Base-by-base conservation (phyloP, 2,797 vertebrate genomes). In the Neosilurus hyrtlii region DNA sequence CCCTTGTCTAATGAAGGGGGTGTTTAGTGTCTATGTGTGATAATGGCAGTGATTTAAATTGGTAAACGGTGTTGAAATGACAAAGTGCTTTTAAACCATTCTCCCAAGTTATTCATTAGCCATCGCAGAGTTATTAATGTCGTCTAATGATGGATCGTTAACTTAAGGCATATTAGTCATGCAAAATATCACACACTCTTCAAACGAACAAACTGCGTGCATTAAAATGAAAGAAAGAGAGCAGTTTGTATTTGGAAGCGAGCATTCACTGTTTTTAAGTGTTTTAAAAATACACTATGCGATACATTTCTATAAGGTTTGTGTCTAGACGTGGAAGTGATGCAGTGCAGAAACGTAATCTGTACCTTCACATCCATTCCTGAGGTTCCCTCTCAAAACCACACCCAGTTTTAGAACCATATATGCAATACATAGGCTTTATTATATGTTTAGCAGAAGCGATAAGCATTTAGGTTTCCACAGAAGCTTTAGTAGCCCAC, bases 371-470 rank as follows among this genome's bases (percentile, higher is more conserved):
- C 72, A 68, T 85, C 83, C 26, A 22, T 81, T 73, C 74, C 49
- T 56, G 56, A 79, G 67, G 22, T 81, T 80, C 9, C 59, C 65
- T 54, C 15, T 43, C 43, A 43, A n/a, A 12, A 80, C 30, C 30
- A 59, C 82, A 79, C 66, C 73, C 84, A 83, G 62, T 79, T 57
- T 85, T 78, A 82, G 70, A 52, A 74, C 82, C 87, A 86, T 83
- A 85, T 86, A 88, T 88, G 85, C 87, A 86, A 88, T 83, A 81
- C 81, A 86, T 83, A 84, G 80, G 37, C 81, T 86, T 88, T 82
- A 82, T 79, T 81, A 72, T 70, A 74, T 52, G 72, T 80, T 65
- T 82, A 82, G 86, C 79, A 84, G 62, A 81, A 75, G 65, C 63
- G 54, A 74, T 54, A 81, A 79, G 81, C 73, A 75, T 84, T 81